phyloP scores from a whole-genome alignment of 2,113 vertebrate genomes.

The Maccullochella peelii region DNA sequence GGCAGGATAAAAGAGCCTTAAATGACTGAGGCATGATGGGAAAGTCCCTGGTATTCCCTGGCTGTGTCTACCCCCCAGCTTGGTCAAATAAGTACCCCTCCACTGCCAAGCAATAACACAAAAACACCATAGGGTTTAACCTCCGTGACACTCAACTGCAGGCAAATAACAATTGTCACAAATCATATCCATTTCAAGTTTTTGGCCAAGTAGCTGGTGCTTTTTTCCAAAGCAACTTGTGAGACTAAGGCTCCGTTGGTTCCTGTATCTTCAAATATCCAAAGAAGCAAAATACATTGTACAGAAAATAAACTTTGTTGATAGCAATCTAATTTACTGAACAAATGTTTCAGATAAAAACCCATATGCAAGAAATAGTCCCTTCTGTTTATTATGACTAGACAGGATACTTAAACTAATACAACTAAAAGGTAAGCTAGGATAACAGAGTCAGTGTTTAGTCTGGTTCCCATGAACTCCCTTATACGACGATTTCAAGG shows the following conservation, averaged over 20 bases:
- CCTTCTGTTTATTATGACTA: conserved; percentile 28
- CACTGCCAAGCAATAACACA: conserved; percentile 35
- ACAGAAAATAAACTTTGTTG: neutral
- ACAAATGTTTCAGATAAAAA: conserved; percentile 6
- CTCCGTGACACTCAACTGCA: conserved; percentile 5
- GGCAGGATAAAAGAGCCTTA: conserved; percentile 25
- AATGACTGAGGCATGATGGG: conserved; percentile 50
- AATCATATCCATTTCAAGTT: conserved; percentile 14
- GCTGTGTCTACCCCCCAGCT: neutral
- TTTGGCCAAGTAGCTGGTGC: neutral
- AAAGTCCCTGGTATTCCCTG: conserved; percentile 62
- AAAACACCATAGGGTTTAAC: conserved; percentile 36
- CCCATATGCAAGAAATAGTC: neutral
- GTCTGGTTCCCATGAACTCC: conserved; percentile 22
- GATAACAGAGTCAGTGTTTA: conserved; percentile 38
- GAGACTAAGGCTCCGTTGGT: neutral
- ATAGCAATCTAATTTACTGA: neutral
- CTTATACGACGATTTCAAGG: neutral
- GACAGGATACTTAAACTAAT: conserved; percentile 10
- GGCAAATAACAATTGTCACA: conserved; percentile 40
- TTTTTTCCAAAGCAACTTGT: conserved; percentile 10
- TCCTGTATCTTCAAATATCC: neutral
- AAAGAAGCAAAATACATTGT: conserved; percentile 5
- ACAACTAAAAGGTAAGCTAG: conserved; percentile 22
- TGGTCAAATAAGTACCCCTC: conserved; percentile 37